phyloP scores from a whole-genome alignment of 2,888 invertebrate genomes.

The Copidosoma aretas region DNA sequence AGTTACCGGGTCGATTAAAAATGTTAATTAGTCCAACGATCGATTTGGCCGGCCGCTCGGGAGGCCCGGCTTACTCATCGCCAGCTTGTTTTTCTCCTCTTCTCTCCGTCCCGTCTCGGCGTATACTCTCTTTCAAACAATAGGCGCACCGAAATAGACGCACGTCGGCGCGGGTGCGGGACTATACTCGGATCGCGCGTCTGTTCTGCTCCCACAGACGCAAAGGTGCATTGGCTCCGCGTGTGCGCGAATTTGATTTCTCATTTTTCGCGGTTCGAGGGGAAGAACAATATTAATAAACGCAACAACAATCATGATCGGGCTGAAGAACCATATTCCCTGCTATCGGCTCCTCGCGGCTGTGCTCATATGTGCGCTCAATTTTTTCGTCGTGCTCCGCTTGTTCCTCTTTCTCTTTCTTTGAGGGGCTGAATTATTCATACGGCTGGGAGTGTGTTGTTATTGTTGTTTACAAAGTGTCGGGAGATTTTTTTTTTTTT shows the following conservation, averaged over 20 bases:
- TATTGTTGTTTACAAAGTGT: too few species aligned
- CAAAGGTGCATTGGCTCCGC: too few species aligned
- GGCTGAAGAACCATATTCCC: slow-evolving; percentile 15
- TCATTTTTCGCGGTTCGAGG: too few species aligned
- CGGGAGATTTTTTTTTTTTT: not conserved
- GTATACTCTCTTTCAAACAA: slow-evolving; percentile 52
- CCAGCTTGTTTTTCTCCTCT: slow-evolving; percentile 41
- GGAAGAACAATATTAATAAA: too few species aligned
- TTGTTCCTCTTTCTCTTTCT: slow-evolving; percentile 35
- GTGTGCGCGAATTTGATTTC: too few species aligned
- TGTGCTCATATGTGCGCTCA: slow-evolving; percentile 29
- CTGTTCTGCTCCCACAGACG: not conserved
- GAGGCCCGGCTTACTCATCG: not conserved
- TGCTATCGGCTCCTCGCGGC: slow-evolving; percentile 28
- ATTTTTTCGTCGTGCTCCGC: slow-evolving; percentile 31
- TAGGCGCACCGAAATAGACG: slow-evolving; percentile 59
- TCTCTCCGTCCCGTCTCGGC: not conserved
- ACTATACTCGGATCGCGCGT: not conserved
- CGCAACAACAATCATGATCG: slow-evolving; percentile 13
- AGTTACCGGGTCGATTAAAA: slow-evolving; percentile 57
- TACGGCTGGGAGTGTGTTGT: not conserved
- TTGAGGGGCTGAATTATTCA: not conserved
- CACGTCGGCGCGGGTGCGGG: not conserved
- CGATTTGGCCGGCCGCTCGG: slow-evolving; percentile 56
- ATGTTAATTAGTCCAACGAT: slow-evolving; percentile 62